Evolutionary conservation across 1,140 invertebrate species (phyloP).

Genomic region (Wiebesia pumilae): DNA sequence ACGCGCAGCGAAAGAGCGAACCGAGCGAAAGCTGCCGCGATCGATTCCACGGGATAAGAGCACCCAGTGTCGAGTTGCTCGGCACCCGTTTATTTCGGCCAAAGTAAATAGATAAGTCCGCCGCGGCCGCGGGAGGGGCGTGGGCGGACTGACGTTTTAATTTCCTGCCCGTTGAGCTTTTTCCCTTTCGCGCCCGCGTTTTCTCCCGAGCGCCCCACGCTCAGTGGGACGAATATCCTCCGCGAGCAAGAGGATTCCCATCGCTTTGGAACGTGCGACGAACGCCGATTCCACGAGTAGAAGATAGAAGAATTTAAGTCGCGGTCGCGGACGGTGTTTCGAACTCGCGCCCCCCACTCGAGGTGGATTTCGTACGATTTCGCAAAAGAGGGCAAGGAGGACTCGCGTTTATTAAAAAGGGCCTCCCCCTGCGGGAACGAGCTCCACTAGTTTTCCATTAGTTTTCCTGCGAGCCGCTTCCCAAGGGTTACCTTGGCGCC

Average conservation of each 20-base stretch:
- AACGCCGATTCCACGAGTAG: conserved; percentile 11
- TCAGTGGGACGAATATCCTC: neutral
- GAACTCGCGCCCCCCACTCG: neutral
- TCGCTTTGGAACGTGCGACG: neutral
- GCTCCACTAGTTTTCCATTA: neutral
- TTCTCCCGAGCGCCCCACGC: neutral
- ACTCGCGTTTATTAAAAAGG: neutral
- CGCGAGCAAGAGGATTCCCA: neutral
- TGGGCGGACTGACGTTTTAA: neutral
- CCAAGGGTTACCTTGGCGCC: neutral
- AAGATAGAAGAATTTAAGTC: conserved; percentile 5
- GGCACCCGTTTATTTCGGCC: conserved; percentile 7
- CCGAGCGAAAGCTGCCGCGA: neutral
- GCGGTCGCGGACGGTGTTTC: neutral
- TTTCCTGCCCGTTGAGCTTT: neutral
- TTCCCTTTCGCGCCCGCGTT: neutral
- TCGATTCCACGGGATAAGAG: conserved; percentile 38
- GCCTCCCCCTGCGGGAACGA: neutral
- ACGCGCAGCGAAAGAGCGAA: conserved; percentile 28
- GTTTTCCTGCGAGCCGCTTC: conserved; percentile 7
- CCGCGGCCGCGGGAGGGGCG: neutral
- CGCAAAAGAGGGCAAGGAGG: neutral
- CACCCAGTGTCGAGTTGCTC: neutral
- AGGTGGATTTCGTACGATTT: no score
- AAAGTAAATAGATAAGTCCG: conserved; percentile 20